Base-by-base conservation (phyloP, 2,888 invertebrate genomes). In the Cryptocheilus praepositus region DNA sequence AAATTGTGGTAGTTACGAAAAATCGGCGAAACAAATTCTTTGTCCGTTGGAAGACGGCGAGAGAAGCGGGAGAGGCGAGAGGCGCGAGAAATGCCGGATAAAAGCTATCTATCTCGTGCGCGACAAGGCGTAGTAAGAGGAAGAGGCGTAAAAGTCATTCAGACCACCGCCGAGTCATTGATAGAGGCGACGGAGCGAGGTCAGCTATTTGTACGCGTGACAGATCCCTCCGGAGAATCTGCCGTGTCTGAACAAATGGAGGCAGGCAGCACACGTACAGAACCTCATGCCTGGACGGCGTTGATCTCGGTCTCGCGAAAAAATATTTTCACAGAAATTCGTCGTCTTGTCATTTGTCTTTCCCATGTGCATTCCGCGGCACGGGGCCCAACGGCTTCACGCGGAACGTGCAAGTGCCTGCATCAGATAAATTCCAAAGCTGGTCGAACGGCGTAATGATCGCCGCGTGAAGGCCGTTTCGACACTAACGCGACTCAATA, bases 131-230 rank as follows among this genome's bases (percentile, higher is more conserved):
- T 81, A 81, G 82, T 81, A 81, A 78, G 77, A 79, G 81, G 77
- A 81, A 79, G 80, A 80, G 81, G 81, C 79, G 80, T 76, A 79
- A 80, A 80, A 76, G 81, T 80, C 83, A 85, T 85, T 83, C 81
- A 82, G 81, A 81, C 79, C 76, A 78, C 76, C 79, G 80, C 75
- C 79, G 78, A 83, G 82, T 83, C 86, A 87, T 87, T 86, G 87
- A 87, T 85, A 86, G 83, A 86, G 82, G 82, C 85, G 84, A 82
- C 82, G 78, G 83, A 81, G 83, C 85, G 87, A 88, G 88, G 87
- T 87, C 88, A 87, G 86, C 86, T 88, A 87, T 88, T 87, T 86
- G 88, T 86, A 86, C 83, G 85, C 86, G 86, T 87, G 86, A 87
- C 87, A 85, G 86, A 83, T 81, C 82, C 82, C 85, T 86, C 82